Evolutionary conservation across 2,113 vertebrate species (phyloP).

Genomic region (Chaetodon auriga): DNA sequence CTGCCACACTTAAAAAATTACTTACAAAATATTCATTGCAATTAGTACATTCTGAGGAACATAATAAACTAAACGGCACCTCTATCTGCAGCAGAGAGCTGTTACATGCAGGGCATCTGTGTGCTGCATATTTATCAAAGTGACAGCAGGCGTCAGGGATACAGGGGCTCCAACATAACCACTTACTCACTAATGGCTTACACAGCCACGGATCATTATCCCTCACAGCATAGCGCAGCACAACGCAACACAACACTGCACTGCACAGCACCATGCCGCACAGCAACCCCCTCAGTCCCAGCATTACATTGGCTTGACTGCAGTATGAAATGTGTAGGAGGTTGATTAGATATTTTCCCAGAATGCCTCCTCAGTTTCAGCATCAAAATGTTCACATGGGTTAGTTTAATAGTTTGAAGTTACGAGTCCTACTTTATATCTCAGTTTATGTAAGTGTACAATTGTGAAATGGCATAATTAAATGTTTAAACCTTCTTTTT

Average conservation of each 20-base stretch:
- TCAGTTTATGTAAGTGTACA: neutral
- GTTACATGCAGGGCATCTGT: constrained; percentile 72
- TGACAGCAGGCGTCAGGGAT: constrained; percentile 83
- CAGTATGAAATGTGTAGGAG: constrained; percentile 65
- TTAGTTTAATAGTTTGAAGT: constrained; percentile 37
- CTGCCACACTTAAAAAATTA: neutral
- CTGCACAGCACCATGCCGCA: constrained; percentile 41
- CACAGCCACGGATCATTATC: constrained; percentile 84
- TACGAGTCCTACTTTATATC: constrained; percentile 1
- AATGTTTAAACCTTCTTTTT: neutral
- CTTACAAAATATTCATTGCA: constrained; percentile 11
- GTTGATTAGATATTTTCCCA: constrained; percentile 65
- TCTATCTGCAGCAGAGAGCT: constrained; percentile 53
- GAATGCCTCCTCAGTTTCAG: constrained; percentile 40
- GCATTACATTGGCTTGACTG: constrained; percentile 51
- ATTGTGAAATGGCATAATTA: neutral
- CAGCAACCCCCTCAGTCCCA: constrained; percentile 45
- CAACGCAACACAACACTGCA: constrained; percentile 38
- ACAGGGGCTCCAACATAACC: constrained; percentile 78
- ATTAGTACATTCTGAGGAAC: constrained; percentile 51
- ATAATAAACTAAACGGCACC: constrained; percentile 39
- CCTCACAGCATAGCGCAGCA: constrained; percentile 64
- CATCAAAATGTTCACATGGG: constrained; percentile 6
- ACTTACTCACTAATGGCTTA: constrained; percentile 83
- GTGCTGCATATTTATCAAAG: constrained; percentile 83